Base-by-base conservation (phyloP, 2,797 vertebrate species). In the Chelmon rostratus region DNA sequence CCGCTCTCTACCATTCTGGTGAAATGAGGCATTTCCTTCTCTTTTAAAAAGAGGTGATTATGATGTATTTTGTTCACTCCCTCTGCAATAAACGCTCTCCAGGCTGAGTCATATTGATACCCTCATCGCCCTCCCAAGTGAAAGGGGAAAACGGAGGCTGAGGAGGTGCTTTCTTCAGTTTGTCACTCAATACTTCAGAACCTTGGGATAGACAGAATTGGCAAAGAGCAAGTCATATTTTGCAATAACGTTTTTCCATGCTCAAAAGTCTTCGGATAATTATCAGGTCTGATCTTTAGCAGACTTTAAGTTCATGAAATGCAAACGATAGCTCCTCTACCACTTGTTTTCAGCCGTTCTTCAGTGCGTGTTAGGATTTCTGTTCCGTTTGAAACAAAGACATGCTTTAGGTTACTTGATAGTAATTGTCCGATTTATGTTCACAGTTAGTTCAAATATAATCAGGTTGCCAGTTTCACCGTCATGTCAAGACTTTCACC, bases 181-280 rank as follows among this genome's bases (percentile, higher is more conserved):
- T 64, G 44, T 53, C 50, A 33, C 10, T 64, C 65, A 53, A 21
- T 69, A 63, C 50, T 44, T 81, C 33, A 76, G 66, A 42, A 50
- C 3, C n/a, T n/a, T 18, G 38, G 25, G 38, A 35, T 25, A 19
- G 25, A 28, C 37, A 28, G 6, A 9, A 15, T 23, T 35, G 31
- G 23, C 54, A 53, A 25, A 25, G 47, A 49, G 40, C 49, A 11
- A 56, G 25, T 33, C 18, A 73, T 62, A 5, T 19, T 18, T 35
- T 40, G 10, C 23, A 46, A 23, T 54, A 25, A 31, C 28, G 4
- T 31, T 6, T 9, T 44, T 1, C 35, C 15, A 16, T n/a, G 37
- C 25, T 37, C 19, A 31, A 6, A 64, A 38, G n/a, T 50, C 8
- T 72, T 44, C 15, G 31, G 67, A 56, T 47, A 19, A 15, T 49